Base-by-base conservation (phyloP, 2,113 vertebrate species). In the Psophia crepitans region DNA sequence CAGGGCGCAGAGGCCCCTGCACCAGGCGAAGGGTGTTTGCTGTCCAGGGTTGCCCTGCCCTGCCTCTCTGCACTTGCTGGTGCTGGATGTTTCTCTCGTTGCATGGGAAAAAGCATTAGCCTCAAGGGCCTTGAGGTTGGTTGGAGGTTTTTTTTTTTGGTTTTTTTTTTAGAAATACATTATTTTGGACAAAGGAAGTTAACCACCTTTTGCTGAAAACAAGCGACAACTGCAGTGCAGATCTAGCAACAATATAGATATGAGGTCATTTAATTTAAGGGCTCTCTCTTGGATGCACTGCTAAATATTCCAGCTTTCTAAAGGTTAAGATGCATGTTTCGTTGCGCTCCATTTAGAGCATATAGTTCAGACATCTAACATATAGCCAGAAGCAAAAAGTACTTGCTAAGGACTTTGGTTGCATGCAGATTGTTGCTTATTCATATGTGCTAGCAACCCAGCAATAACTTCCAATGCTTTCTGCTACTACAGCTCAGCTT, bases 41-140 rank as follows among this genome's bases (percentile, higher is more conserved):
- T 61, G 28, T 14, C 51, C 46, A 27, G 61, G 30, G 8, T 18
- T 37, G 27, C 49, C 27, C 43, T 79, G 61, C 26, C 27, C 30
- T 39, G 24, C 53, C 33, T 61, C 30, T 51, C 30, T 23, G 27
- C 9, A 2, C 81, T 87, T 0, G 0, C 11, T 26, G 19, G 7
- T 57, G 17, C 68, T 68, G 35, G 32, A 12, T 16, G 0, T 65
- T 43, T 66, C 33, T 65, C 70, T n/a, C 43, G 24, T 53, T 48
- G 41, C 27, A 20, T 27, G 16, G 41, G 30, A 32, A 51, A 70
- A 85, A 82, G 2, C 30, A 28, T 64, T 46, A 46, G 17, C 74
- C 23, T 74, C 2, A 1, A 20, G 35, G 56, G 48, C 58, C 48
- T 65, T 48, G 37, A 37, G 21, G 12, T n/a, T n/a, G n/a, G n/a